These are phyloP conservation scores for Caenorhabditis sulstoni DNA, from an alignment of 2,888 invertebrate species.

Conservation along the genomic window DNA sequence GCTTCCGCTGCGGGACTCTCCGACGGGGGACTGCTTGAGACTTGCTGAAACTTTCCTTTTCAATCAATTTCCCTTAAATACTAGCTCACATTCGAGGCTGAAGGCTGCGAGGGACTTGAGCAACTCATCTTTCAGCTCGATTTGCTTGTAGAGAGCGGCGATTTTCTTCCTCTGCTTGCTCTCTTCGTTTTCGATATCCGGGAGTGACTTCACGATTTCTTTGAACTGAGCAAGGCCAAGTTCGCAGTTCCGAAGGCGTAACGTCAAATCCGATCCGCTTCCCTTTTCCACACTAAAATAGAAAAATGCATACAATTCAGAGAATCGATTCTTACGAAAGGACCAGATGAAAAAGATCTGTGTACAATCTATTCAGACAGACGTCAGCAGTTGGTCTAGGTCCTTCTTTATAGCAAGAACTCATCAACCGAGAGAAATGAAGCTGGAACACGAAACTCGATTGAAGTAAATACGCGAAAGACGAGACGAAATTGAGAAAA, in stretches of 20 bases:
- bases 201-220: slow-evolving; percentile 55
- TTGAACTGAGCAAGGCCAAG: slow-evolving; percentile 45
- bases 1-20: slow-evolving; percentile 17
- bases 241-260: slow-evolving; percentile 62
- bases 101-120: slow-evolving; percentile 64
- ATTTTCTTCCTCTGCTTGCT: slow-evolving; percentile 58
- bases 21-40: slow-evolving; percentile 10
- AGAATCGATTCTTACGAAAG: slow-evolving; percentile 61
- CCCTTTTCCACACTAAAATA: slow-evolving; percentile 62
- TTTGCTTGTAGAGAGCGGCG: slow-evolving; percentile 62
- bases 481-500: background rate
- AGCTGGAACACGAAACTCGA: background rate
- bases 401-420: slow-evolving; percentile 29
- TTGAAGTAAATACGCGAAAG: background rate
- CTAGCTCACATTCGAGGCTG: slow-evolving; percentile 44
- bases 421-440: slow-evolving; percentile 37
- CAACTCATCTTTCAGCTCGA: slow-evolving; percentile 72
- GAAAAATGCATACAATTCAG: background rate
- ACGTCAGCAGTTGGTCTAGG: slow-evolving; percentile 27
- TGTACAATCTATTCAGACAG: slow-evolving; percentile 59
- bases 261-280: slow-evolving; percentile 60
- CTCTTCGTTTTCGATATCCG: slow-evolving; percentile 64
- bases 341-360: slow-evolving; percentile 57
- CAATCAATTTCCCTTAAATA: too few relatives aligned
- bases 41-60: slow-evolving; percentile 32